phyloP scores from a whole-genome alignment of 2,888 invertebrate species.

The Cosmorhoe ocellata region DNA sequence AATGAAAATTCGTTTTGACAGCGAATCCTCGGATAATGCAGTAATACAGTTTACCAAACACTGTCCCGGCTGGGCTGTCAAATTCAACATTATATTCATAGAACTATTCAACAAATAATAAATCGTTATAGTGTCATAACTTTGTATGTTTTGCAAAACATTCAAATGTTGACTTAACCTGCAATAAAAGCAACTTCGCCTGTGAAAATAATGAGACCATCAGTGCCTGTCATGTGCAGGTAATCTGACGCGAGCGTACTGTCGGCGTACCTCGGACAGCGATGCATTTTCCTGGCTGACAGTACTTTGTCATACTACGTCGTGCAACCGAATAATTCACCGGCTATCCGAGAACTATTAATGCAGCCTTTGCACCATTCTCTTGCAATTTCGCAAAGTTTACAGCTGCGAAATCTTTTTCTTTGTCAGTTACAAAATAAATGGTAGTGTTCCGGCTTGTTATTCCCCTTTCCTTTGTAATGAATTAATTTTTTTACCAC shows the following conservation, averaged over 20 bases:
- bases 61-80: too few species aligned
- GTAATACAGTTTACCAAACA: too few species aligned
- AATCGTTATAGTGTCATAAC: too few species aligned
- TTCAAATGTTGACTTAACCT: slow-evolving; percentile 31
- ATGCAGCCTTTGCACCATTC: not conserved
- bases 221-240: slow-evolving; percentile 25
- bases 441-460: slow-evolving; percentile 37
- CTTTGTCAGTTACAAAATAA: slow-evolving; percentile 39
- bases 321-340: slow-evolving; percentile 18
- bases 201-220: slow-evolving; percentile 35
- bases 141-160: not conserved
- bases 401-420: slow-evolving; percentile 17
- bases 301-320: slow-evolving; percentile 14
- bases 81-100: too few species aligned
- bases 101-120: too few species aligned
- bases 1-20: too few species aligned
- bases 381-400: slow-evolving; percentile 6
- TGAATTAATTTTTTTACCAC: slow-evolving; percentile 47
- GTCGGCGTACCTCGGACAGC: slow-evolving; percentile 32
- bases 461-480: slow-evolving; percentile 37
- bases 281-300: slow-evolving; percentile 32
- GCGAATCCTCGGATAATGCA: too few species aligned
- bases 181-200: slow-evolving; percentile 34
- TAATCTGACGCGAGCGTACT: slow-evolving; percentile 33
- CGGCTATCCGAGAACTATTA: slow-evolving; percentile 17